Base-by-base conservation (phyloP, 2,797 vertebrate genomes). In the Dendrocincla tyrannina region DNA sequence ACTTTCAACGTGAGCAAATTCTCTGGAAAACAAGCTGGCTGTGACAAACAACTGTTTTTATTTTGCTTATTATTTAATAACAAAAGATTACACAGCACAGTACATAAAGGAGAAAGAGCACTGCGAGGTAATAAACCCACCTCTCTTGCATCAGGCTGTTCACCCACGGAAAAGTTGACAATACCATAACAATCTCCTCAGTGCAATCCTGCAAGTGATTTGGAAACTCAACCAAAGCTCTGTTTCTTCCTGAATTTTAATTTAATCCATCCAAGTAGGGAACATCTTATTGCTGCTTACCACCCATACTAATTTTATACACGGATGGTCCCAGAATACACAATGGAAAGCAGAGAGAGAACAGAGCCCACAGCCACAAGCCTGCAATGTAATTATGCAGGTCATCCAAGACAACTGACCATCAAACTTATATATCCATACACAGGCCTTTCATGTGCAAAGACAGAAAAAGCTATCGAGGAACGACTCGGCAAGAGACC, bases 11-110 rank as follows among this genome's bases (percentile, higher is more conserved):
- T 18, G 62, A 96, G 75, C 74, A 94, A 90, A 91, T 84, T 69
- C 85, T 47, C 70, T 37, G 91, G 37, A 87, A 93, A 96, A 91
- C 85, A 89, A 94, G 82, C 88, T 84, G 76, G 79, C 91, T 96
- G 75, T 95, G 94, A 92, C 76, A 95, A 97, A 97, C 93, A 96
- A 88, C 90, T 77, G 90, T 58, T 97, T 95, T 92, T 96, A 93
- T 93, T 96, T 93, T 93, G 88, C 79, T 96, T 96, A 95, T 95
- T 95, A 91, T 94, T 97, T 94, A 95, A 94, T 89, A 93, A 89
- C 66, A 83, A 81, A 96, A 92, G 92, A 96, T 91, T 93, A 95
- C 47, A 91, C n/a, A 20, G 76, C 53, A 64, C 11, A 85, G 85
- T 16, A 91, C 89, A 80, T 59, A 70, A 93, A 88, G 50, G 2